A percentile compares a stretch with the other conserved stretches of the same genome.
phyloP scores from a whole-genome alignment of 2,113 vertebrate genomes.

The Strigops habroptila region DNA sequence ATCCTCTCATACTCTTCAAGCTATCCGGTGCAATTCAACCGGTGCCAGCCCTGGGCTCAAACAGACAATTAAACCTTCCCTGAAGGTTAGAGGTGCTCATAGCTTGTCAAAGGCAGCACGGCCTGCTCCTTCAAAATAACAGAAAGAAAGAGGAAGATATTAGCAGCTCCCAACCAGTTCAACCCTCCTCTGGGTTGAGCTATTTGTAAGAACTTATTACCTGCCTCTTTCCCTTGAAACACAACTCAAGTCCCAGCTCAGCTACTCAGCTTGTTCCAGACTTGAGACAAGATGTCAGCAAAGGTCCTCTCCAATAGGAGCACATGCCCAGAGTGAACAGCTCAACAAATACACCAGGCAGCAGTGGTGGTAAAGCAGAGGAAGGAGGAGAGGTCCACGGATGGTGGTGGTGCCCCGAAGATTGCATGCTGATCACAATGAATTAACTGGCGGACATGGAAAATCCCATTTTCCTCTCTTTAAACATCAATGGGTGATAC shows the following conservation, averaged over 20 bases:
- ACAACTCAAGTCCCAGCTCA: not conserved
- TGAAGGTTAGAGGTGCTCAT: not conserved
- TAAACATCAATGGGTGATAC: not conserved
- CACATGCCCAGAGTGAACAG: fast-evolving
- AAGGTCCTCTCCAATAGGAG: not conserved
- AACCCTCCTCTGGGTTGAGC: not conserved
- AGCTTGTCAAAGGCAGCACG: not conserved
- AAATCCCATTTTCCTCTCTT: not conserved
- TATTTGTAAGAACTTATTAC: not conserved
- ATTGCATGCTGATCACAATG: not conserved
- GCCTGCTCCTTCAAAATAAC: not conserved
- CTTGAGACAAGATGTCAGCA: not conserved
- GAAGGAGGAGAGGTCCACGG: not conserved
- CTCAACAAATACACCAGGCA: not conserved
- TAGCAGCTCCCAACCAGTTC: not conserved
- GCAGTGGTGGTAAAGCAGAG: not conserved
- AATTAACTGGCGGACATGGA: not conserved
- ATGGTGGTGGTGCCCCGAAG: not conserved
- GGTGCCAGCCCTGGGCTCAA: not conserved
- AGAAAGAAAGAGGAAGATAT: not conserved
- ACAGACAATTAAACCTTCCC: not conserved
- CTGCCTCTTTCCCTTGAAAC: not conserved
- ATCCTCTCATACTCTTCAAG: not conserved
- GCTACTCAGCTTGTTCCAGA: not conserved
- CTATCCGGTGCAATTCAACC: not conserved